A percentile compares a stretch with the other conserved stretches of the same genome.
Conservation (phyloP, 2,113 vertebrate genomes). For the Muntiacus muntjak region DNA sequence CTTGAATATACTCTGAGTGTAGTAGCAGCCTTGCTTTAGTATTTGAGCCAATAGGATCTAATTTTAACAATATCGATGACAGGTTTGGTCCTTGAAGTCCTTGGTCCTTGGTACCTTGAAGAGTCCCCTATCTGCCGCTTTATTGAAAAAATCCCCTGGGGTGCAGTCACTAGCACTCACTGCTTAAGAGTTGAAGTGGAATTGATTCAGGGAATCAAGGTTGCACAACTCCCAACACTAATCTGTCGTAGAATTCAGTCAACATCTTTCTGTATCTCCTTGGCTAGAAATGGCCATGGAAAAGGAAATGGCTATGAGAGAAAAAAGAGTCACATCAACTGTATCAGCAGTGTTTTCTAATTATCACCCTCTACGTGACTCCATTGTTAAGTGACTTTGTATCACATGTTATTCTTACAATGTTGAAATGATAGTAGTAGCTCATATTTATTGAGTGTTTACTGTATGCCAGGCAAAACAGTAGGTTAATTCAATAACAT, state of each 20-base stretch:
- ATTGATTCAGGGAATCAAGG: not conserved
- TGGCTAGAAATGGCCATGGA: not conserved
- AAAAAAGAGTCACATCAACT: not conserved
- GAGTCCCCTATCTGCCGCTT: not conserved
- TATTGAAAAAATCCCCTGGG: not conserved
- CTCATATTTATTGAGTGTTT: not conserved
- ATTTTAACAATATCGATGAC: not conserved
- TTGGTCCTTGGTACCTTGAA: not conserved
- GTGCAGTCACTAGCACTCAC: not conserved
- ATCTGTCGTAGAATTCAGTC: not conserved
- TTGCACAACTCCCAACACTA: not conserved
- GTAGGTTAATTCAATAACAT: not conserved
- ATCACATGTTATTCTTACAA: not conserved
- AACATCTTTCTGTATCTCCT: not conserved
- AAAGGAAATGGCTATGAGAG: not conserved
- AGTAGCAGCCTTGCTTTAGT: not conserved
- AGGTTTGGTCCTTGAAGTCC: not conserved
- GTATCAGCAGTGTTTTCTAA: not conserved
- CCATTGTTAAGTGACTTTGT: not conserved
- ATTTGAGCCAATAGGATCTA: not conserved
- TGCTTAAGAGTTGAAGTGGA: too few relatives aligned
- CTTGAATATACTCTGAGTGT: not conserved
- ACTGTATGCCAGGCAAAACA: not conserved
- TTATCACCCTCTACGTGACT: not conserved
- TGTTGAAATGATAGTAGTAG: not conserved